A percentile compares a stretch with the other conserved stretches of the same genome.
Conservation (phyloP, 1,140 invertebrate species). For the Mylabris phalerata region DNA sequence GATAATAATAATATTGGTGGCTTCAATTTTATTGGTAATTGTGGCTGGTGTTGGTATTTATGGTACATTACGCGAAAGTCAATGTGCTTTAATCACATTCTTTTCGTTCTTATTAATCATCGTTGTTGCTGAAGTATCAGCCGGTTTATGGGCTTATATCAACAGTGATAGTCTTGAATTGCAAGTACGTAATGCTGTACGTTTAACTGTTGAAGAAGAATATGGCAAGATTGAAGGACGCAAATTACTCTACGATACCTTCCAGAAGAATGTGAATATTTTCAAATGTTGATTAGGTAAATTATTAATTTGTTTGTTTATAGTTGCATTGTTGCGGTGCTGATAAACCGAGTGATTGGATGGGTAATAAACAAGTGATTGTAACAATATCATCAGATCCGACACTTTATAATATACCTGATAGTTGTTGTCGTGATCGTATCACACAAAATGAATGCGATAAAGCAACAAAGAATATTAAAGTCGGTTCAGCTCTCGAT, state of each 20-base stretch:
- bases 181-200: conserved; percentile 54
- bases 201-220: conserved; percentile 59
- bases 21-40: conserved; percentile 73
- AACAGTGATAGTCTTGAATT: conserved; percentile 59
- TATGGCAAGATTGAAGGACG: conserved; percentile 57
- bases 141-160: conserved; percentile 64
- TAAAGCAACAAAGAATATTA: conserved; percentile 31
- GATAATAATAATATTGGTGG: conserved; percentile 67
- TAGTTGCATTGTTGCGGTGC: conserved; percentile 67
- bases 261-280: conserved; percentile 56
- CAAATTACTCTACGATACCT: conserved; percentile 60
- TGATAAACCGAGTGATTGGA: conserved; percentile 63
- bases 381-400: conserved; percentile 34
- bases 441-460: conserved; percentile 36
- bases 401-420: conserved; percentile 44
- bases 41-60: conserved; percentile 88
- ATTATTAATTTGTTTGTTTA: conserved; percentile 25
- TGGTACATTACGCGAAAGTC: conserved; percentile 79
- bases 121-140: conserved; percentile 69
- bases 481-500: conserved; percentile 26
- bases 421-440: conserved; percentile 42
- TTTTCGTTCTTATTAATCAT: conserved; percentile 68
- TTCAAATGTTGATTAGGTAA: neutral
- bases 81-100: conserved; percentile 78
- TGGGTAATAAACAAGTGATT: conserved; percentile 47